A percentile compares a stretch with the other conserved stretches of the same genome.
These are phyloP conservation scores for Eulithis prunata DNA, from an alignment of 2,888 invertebrate genomes.

Conservation along the genomic window DNA sequence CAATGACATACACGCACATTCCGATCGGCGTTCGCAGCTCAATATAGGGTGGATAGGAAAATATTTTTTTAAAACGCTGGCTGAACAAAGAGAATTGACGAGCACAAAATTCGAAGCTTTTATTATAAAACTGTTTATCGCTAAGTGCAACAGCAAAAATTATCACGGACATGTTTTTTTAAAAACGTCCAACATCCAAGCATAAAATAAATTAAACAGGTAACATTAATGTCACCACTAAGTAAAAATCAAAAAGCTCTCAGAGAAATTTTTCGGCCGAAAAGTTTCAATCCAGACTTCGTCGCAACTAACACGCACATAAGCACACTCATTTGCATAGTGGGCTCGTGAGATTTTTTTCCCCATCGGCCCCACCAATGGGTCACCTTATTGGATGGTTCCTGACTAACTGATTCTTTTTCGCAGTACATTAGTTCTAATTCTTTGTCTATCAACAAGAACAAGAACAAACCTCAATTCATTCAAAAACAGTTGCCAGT, in stretches of 20 bases:
- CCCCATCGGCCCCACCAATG: too few species aligned
- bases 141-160: background rate
- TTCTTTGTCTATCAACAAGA: background rate
- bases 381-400: too few species aligned
- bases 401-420: too few species aligned
- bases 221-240: background rate
- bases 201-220: background rate
- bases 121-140: conserved; percentile 7
- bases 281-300: background rate
- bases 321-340: background rate
- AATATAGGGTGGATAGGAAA: conserved; percentile 68
- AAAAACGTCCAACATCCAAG: background rate
- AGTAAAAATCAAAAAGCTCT: background rate
- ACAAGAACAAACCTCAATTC: background rate
- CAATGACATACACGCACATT: conserved; percentile 83
- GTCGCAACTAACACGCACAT: background rate
- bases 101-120: conserved; percentile 16
- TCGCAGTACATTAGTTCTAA: too few species aligned
- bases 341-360: too few species aligned
- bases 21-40: conserved; percentile 53
- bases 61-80: conserved; percentile 48
- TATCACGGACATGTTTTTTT: background rate
- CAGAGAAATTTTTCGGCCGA: background rate
- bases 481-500: conserved; percentile 12
- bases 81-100: conserved; percentile 32